A percentile compares a stretch with the other conserved stretches of the same genome.
Conservation (phyloP, 2,888 invertebrate species). For the Norana najaformis region DNA sequence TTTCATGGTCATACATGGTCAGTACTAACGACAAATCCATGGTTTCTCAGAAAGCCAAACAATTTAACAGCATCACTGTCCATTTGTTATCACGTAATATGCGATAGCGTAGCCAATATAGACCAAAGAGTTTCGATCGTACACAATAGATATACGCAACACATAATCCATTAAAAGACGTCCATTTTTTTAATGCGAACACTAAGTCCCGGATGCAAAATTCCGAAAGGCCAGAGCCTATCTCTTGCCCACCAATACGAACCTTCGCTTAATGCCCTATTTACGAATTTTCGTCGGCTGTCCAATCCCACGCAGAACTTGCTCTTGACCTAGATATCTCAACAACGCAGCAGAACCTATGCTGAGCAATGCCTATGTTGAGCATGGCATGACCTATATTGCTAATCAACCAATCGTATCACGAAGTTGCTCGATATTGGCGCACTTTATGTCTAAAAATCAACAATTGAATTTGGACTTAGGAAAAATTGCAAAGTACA, state of each 20-base stretch:
- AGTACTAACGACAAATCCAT: background rate
- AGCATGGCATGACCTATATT: background rate
- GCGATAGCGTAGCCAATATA: background rate
- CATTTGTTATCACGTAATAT: background rate
- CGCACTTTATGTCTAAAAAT: too few species aligned
- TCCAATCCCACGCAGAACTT: background rate
- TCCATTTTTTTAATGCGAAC: background rate
- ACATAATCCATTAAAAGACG: background rate
- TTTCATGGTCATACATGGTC: background rate
- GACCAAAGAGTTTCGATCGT: background rate
- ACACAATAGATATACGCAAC: conserved; percentile 13
- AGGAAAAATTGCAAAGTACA: too few species aligned
- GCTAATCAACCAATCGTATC: background rate
- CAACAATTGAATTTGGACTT: too few species aligned
- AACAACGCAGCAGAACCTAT: background rate
- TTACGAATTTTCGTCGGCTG: background rate
- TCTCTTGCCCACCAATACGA: background rate
- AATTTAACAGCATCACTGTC: conserved; percentile 2
- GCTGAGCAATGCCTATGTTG: too few species aligned
- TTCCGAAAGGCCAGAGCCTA: conserved; percentile 6
- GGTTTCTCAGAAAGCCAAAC: background rate
- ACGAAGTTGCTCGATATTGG: too few species aligned
- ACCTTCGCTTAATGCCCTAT: background rate
- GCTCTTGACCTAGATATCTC: background rate
- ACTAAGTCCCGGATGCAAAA: background rate